Conservation (phyloP, 2,797 vertebrate genomes). For the Dendrocincla fuliginosa region DNA sequence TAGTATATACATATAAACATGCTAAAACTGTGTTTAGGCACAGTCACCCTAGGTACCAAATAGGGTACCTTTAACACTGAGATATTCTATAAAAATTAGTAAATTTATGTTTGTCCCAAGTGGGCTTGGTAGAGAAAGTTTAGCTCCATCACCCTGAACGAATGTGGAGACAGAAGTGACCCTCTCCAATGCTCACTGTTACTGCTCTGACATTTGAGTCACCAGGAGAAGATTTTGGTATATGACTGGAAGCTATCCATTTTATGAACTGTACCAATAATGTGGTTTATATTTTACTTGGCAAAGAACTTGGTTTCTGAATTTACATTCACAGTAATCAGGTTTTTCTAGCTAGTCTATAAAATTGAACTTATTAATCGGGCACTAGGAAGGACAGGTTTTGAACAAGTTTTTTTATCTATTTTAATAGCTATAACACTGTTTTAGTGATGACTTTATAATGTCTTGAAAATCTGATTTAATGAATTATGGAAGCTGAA, state of each 20-base stretch:
- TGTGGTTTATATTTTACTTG: not conserved
- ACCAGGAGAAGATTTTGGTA: not conserved
- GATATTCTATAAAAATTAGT: not conserved
- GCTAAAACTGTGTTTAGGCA: not conserved
- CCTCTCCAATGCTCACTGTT: not conserved
- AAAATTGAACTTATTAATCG: not conserved
- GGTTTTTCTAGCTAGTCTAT: not conserved
- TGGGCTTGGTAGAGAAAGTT: not conserved
- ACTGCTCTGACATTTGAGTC: not conserved
- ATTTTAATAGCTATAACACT: not conserved
- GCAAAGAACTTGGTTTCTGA: not conserved
- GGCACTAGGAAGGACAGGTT: not conserved
- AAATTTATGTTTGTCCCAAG: not conserved
- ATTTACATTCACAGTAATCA: not conserved
- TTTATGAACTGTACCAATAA: not conserved
- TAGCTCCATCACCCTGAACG: not conserved
- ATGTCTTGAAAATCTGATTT: not conserved
- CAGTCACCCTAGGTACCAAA: not conserved
- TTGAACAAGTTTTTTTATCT: not conserved
- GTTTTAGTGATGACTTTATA: not conserved
- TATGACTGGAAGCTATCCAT: not conserved
- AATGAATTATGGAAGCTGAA: not conserved
- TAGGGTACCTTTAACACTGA: not conserved
- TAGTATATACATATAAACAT: not conserved
- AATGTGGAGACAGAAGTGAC: not conserved